Evolutionary conservation across 2,888 invertebrate genomes (phyloP).

Genomic region (Caenorhabditis sulstoni): DNA sequence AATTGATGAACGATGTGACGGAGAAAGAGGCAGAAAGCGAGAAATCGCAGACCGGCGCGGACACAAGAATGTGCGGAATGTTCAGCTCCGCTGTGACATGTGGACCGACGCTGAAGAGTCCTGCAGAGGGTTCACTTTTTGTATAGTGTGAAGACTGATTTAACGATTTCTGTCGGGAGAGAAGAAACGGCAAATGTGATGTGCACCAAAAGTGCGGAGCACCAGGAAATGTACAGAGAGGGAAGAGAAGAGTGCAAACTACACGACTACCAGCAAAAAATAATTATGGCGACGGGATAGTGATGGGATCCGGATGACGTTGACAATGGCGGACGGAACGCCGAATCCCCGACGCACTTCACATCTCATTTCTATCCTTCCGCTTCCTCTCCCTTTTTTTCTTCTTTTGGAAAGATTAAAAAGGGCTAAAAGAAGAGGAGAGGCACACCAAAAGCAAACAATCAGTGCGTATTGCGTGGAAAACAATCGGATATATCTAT

Average conservation of each 20-base stretch:
- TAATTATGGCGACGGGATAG: too few relatives aligned
- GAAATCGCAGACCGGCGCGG: background rate
- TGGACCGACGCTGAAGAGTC: constrained; percentile 20
- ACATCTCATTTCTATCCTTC: background rate
- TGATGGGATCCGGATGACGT: too few relatives aligned
- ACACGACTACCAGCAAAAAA: too few relatives aligned
- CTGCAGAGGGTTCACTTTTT: constrained; percentile 39
- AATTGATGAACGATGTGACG: constrained; percentile 57
- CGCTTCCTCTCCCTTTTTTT: background rate
- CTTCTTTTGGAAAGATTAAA: too few relatives aligned
- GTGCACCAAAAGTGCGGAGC: too few relatives aligned
- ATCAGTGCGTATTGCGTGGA: constrained; percentile 13
- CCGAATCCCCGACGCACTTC: background rate
- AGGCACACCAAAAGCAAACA: constrained; percentile 31
- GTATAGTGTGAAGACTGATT: constrained; percentile 1
- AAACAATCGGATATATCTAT: constrained; percentile 21
- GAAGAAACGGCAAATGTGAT: too few relatives aligned
- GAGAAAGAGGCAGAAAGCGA: constrained; percentile 24
- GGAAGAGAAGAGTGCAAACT: too few relatives aligned
- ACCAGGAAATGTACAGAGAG: too few relatives aligned
- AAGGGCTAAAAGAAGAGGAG: background rate
- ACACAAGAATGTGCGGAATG: constrained; percentile 61
- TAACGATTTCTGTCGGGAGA: constrained; percentile 5
- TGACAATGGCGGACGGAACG: too few relatives aligned
- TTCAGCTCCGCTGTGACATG: constrained; percentile 33